Evolutionary conservation across 2,113 vertebrate species (phyloP), one percentile per base, ranked within the genome.

Genomic region (Indri indri): DNA sequence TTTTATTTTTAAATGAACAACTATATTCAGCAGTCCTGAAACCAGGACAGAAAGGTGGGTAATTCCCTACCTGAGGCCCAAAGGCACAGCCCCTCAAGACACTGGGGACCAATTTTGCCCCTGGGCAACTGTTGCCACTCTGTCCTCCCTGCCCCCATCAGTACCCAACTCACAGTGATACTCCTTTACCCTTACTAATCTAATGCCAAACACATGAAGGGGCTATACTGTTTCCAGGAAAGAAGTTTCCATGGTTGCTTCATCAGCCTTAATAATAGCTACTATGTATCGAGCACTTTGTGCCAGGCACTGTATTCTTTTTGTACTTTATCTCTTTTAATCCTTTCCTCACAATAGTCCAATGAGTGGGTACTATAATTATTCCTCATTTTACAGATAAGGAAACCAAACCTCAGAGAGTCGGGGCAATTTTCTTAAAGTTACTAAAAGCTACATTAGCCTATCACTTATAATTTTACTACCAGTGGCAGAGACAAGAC

Each of bases 331-430:
- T 97, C 73, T 70, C 71, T 47, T 82, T 91, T 86, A 66, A 94
- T 90, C 18, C 77, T 93, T 66, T 86, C 50, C 30, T 94, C 82
- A n/a, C 40, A 66, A 74, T 73, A 87, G 79, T 71, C 61, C 79
- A 79, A 3, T 77, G 87, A 91, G 52, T 79, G 66, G 73, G 42
- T 65, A 50, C 70, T 96, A 18, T 73, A 90, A 88, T 91, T 85
- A 94, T 93, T 92, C 40, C 40, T 96, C 88, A 73, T 91, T 90
- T 96, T 92, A 91, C 66, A 96, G 91, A 92, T 90, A 94, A 97
- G 85, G 93, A 95, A 89, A 88, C 96, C 0, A 40, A 92, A 92
- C 68, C 61, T 95, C 59, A 90, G 68, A 85, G 63, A 95, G 52
- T 57, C 63, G 71, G 93, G 84, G 76, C 34, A 79, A 70, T 97